Conservation (phyloP, 2,113 vertebrate genomes). For the Pollachius pollachius region DNA sequence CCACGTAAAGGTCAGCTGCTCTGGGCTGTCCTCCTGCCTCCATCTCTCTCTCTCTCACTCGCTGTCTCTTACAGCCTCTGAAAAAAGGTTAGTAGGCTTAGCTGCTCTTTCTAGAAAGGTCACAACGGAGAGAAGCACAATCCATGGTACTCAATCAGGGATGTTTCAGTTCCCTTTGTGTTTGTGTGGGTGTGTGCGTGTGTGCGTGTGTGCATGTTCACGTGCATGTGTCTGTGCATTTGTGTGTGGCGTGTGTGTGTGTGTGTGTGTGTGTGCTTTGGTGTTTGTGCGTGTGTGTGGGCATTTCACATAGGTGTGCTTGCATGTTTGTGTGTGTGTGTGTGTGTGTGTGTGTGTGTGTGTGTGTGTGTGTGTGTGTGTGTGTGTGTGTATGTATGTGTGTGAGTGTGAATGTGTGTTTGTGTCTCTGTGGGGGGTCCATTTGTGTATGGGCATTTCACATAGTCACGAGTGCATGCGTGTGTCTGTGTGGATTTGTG, state of each 20-base stretch:
- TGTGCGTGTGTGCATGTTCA: background rate
- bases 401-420: too few relatives aligned
- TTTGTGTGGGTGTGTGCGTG: background rate
- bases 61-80: slow-evolving; percentile 24
- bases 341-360: too few relatives aligned
- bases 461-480: too few relatives aligned
- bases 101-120: slow-evolving; percentile 63
- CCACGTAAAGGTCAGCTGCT: slow-evolving; percentile 65
- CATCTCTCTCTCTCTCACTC: slow-evolving; percentile 2
- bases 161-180: slow-evolving; percentile 41
- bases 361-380: slow-evolving; percentile 1
- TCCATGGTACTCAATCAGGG: slow-evolving; percentile 40
- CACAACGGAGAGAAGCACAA: slow-evolving; percentile 41
- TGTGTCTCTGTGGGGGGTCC: too few relatives aligned
- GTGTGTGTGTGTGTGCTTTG: slow-evolving; percentile 1
- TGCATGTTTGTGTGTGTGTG: slow-evolving; percentile 6
- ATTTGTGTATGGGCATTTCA: too few relatives aligned
- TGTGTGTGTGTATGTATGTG: background rate
- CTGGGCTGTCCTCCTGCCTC: slow-evolving; percentile 23
- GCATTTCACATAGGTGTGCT: slow-evolving; percentile 1
- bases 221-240: slow-evolving; percentile 3
- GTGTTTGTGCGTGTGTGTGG: background rate
- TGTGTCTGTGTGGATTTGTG: background rate
- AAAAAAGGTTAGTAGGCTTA: slow-evolving; percentile 60
- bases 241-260: too few relatives aligned